Evolutionary conservation across 2,888 invertebrate genomes (phyloP).

Genomic region (Trichopoda pennipes): DNA sequence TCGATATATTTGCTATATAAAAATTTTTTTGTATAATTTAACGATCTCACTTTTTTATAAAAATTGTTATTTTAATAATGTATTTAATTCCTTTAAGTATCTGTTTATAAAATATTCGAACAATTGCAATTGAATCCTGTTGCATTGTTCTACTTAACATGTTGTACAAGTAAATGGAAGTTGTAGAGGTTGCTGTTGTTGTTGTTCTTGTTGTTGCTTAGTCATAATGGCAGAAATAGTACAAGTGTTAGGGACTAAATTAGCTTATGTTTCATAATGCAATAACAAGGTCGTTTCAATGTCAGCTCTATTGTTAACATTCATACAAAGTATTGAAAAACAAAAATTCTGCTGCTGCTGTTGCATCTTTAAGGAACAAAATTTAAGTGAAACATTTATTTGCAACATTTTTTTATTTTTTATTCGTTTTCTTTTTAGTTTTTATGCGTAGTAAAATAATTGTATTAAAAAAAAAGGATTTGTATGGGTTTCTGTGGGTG

Average conservation of each 20-base stretch:
- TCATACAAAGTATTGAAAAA: conserved; percentile 43
- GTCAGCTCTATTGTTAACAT: conserved; percentile 45
- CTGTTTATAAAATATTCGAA: not conserved
- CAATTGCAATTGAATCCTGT: conserved; percentile 41
- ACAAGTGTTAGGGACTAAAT: conserved; percentile 49
- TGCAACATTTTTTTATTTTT: not conserved
- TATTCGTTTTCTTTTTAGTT: not conserved
- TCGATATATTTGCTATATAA: too few relatives aligned
- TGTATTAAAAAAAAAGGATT: conserved; percentile 23
- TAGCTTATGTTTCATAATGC: conserved; percentile 65
- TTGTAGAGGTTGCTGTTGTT: not conserved
- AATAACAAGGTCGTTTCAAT: conserved; percentile 67
- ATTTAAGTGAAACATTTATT: conserved; percentile 25
- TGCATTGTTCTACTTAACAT: conserved; percentile 6
- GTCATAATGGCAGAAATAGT: not conserved
- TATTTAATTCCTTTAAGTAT: conserved; percentile 4
- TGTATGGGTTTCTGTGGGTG: too few relatives aligned
- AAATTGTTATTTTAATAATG: not conserved
- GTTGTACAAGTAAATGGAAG: not conserved
- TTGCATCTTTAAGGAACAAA: conserved; percentile 1
- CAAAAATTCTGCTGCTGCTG: conserved; percentile 1
- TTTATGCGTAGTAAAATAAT: conserved; percentile 22
- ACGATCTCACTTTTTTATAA: too few relatives aligned
- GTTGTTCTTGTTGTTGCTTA: conserved; percentile 9
- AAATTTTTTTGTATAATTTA: too few relatives aligned